Conservation (phyloP, 1,140 invertebrate species). For the Hyphantria cunea region DNA sequence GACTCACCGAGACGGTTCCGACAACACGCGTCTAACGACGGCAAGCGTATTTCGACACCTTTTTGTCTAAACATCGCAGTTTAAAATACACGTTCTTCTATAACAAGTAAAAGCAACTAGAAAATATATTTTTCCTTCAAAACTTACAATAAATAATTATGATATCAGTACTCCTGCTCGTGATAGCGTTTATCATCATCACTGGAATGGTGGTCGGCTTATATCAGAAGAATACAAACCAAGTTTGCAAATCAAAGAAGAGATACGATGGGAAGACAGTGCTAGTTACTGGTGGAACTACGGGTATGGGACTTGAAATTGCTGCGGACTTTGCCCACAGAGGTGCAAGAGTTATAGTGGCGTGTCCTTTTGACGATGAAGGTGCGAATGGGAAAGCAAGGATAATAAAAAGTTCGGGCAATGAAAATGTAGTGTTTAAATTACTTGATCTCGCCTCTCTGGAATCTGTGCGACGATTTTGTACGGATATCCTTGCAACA, state of each 20-base stretch:
- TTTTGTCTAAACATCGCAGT: background rate
- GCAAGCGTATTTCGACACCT: background rate
- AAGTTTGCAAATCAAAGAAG: slow-evolving; percentile 52
- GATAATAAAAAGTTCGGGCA: slow-evolving; percentile 83
- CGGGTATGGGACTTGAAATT: slow-evolving; percentile 91
- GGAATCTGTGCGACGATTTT: slow-evolving; percentile 86
- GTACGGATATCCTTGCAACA: slow-evolving; percentile 84
- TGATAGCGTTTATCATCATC: slow-evolving; percentile 37
- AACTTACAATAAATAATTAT: background rate
- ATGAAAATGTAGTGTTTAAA: slow-evolving; percentile 84
- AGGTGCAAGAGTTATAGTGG: slow-evolving; percentile 87
- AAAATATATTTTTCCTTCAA: no score
- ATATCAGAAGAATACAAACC: slow-evolving; percentile 61
- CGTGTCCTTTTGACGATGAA: slow-evolving; percentile 60
- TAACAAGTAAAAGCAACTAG: no score
- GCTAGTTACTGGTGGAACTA: slow-evolving; percentile 89
- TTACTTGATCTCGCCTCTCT: slow-evolving; percentile 86
- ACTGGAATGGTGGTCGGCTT: slow-evolving; percentile 43
- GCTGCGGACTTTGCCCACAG: slow-evolving; percentile 85
- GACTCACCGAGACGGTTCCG: slow-evolving; percentile 11
- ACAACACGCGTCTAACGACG: background rate
- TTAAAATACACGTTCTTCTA: background rate
- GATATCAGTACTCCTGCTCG: slow-evolving; percentile 45
- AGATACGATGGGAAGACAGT: slow-evolving; percentile 56
- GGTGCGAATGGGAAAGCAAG: slow-evolving; percentile 75